Conservation (phyloP, 2,797 vertebrate genomes). For the Malurus splendens region DNA sequence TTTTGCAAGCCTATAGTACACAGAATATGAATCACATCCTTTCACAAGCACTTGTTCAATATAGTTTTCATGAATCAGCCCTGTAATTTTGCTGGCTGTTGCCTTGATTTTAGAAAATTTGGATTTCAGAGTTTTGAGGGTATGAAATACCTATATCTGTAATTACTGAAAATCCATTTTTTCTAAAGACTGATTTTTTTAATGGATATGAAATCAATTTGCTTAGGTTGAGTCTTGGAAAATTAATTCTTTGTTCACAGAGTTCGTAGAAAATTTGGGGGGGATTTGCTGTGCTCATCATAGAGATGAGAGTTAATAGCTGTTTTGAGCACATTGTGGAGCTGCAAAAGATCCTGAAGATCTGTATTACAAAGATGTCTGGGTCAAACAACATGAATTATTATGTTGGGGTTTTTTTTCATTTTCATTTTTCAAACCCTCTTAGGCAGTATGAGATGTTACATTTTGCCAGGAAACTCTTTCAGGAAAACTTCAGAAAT, state of each 20-base stretch:
- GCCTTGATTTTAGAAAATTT: constrained; percentile 16
- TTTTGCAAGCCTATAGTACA: not conserved
- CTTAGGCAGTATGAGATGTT: not conserved
- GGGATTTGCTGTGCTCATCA: not conserved
- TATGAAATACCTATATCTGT: not conserved
- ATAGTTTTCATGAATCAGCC: not conserved
- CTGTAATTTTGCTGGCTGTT: not conserved
- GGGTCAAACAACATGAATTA: not conserved
- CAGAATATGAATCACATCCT: not conserved
- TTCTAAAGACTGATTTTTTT: not conserved
- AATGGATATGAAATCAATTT: not conserved
- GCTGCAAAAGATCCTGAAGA: not conserved
- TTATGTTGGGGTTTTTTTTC: not conserved
- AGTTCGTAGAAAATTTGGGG: not conserved
- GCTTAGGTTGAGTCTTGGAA: not conserved
- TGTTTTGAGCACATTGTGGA: not conserved
- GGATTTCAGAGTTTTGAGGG: not conserved
- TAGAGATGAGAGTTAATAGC: not conserved
- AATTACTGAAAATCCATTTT: not conserved
- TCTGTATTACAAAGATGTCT: not conserved
- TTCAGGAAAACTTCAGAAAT: not conserved
- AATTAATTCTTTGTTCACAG: constrained; percentile 20
- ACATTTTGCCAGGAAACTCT: not conserved
- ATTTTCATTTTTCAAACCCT: not conserved
- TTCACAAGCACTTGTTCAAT: not conserved